Evolutionary conservation across 1,140 invertebrate species (phyloP).

Genomic region (Drosophila funebris): DNA sequence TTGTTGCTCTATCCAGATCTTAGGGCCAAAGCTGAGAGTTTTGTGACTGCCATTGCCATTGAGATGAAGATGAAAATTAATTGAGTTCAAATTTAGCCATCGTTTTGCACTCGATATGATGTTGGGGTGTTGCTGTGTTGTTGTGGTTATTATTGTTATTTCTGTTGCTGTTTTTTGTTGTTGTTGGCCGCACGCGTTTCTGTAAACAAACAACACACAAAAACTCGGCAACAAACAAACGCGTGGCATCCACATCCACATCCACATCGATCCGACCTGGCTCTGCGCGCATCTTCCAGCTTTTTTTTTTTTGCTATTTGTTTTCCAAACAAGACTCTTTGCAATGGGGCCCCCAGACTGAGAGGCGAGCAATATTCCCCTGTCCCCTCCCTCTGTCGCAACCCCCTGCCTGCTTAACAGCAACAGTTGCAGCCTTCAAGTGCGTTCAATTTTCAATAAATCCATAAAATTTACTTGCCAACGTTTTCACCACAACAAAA

Average conservation of each 20-base stretch:
- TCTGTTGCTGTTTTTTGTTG: conserved; percentile 23
- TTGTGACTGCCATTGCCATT: not conserved
- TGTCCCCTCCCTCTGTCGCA: not conserved
- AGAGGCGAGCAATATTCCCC: conserved; percentile 51
- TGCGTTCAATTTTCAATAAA: conserved; percentile 81
- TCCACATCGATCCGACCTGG: conserved; percentile 34
- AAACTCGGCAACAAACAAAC: conserved; percentile 48
- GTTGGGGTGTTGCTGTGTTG: not conserved
- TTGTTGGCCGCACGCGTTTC: conserved; percentile 75
- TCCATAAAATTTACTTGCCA: conserved; percentile 67
- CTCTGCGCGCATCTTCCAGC: conserved; percentile 30
- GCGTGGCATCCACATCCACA: conserved; percentile 53
- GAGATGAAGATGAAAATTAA: conserved; percentile 40
- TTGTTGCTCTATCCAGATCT: not conserved
- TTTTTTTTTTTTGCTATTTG: conserved; percentile 50
- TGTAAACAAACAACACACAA: conserved; percentile 75
- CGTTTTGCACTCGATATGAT: conserved; percentile 28
- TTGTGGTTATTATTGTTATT: conserved; percentile 34
- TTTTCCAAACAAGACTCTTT: conserved; percentile 76
- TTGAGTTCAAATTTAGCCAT: conserved; percentile 50
- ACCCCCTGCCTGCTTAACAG: not conserved
- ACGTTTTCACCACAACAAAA: conserved; percentile 30
- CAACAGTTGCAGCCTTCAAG: conserved; percentile 53
- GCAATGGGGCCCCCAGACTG: conserved; percentile 56
- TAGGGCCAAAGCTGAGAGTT: not conserved